Evolutionary conservation across 2,113 vertebrate species (phyloP).

Genomic region (Ornithorhynchus anatinus): DNA sequence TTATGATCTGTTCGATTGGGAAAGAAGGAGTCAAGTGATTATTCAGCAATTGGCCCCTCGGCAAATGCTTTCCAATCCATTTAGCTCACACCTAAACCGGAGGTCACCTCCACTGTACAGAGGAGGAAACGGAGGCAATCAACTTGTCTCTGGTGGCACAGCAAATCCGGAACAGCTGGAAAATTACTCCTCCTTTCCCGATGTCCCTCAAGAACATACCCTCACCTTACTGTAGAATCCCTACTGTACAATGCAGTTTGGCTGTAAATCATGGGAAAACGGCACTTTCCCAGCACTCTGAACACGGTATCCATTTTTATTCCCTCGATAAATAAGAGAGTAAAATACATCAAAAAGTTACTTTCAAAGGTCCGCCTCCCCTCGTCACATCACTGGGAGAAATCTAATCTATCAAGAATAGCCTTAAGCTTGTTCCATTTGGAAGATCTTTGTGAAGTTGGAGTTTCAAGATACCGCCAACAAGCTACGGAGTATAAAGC

Average conservation of each 20-base stretch:
- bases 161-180: background rate
- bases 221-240: background rate
- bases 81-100: too few relatives aligned
- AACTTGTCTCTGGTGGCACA: too few relatives aligned
- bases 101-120: background rate
- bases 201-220: background rate
- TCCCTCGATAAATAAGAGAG: conserved; percentile 60
- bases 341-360: conserved; percentile 73
- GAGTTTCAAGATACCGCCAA: conserved; percentile 60
- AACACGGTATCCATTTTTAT: conserved; percentile 41
- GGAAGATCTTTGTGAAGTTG: conserved; percentile 55
- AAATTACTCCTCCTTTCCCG: too few relatives aligned
- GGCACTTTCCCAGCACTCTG: background rate
- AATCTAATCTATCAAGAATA: conserved; percentile 66
- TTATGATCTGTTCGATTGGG: conserved; percentile 85
- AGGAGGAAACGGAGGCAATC: background rate
- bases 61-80: background rate
- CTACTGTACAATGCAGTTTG: background rate
- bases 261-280: background rate
- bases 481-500: conserved; percentile 46
- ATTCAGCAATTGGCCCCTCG: background rate
- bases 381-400: conserved; percentile 48
- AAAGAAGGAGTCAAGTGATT: background rate
- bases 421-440: conserved; percentile 47
- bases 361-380: conserved; percentile 58